A percentile compares a stretch with the other conserved stretches of the same genome.
Conservation (phyloP, 2,888 invertebrate species). For the Allacma fusca region DNA sequence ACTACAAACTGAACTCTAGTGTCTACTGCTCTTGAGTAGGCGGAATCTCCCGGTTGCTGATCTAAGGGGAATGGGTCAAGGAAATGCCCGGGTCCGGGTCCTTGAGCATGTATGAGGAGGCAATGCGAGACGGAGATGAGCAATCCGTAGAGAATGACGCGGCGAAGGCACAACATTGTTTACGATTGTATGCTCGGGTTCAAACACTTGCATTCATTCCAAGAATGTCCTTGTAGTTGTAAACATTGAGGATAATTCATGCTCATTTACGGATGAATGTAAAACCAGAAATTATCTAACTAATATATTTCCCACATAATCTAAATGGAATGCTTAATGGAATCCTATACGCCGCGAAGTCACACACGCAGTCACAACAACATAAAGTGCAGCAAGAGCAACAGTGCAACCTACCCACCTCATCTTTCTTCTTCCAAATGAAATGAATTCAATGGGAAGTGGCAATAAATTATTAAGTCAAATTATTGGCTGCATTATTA, state of each 20-base stretch:
- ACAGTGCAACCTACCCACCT: background rate
- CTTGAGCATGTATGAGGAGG: constrained; percentile 61
- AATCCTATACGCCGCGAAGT: background rate
- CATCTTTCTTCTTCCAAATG: background rate
- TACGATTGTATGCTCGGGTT: constrained; percentile 12
- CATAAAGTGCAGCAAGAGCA: background rate
- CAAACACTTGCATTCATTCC: background rate
- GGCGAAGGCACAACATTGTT: constrained; percentile 51
- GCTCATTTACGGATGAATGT: background rate
- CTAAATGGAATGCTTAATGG: constrained; percentile 1
- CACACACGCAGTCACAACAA: constrained; percentile 11
- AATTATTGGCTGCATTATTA: constrained; percentile 28
- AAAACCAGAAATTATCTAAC: constrained; percentile 3
- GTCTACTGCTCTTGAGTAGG: constrained; percentile 59
- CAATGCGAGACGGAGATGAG: constrained; percentile 48
- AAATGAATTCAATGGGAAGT: constrained; percentile 7
- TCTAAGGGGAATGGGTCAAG: background rate
- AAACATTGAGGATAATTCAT: constrained; percentile 5
- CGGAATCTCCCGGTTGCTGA: constrained; percentile 32
- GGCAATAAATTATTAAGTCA: constrained; percentile 5
- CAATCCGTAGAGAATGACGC: constrained; percentile 45
- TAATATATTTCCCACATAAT: constrained; percentile 6
- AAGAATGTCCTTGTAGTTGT: background rate
- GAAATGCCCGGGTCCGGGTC: constrained; percentile 58
- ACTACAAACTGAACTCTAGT: constrained; percentile 77